These are phyloP conservation scores for Leptinotarsa defecta DNA, from an alignment of 1,140 invertebrate species.

Conservation along the genomic window DNA sequence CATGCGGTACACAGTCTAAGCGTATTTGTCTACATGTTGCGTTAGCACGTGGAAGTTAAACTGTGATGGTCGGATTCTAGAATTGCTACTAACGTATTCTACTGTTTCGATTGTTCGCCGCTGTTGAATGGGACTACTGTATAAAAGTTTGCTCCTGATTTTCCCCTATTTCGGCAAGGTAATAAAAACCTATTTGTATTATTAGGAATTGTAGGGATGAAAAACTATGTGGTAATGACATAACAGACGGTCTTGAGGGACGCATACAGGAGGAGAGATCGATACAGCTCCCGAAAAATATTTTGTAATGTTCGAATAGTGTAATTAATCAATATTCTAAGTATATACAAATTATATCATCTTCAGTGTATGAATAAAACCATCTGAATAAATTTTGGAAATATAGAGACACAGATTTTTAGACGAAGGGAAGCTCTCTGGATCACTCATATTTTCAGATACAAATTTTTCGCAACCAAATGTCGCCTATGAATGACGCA, in stretches of 20 bases:
- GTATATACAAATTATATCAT: no score
- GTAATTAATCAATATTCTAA: no score
- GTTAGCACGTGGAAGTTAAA: background rate
- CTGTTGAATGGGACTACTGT: conserved; percentile 9
- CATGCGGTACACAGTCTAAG: background rate
- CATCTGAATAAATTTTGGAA: no score
- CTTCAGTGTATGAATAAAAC: no score
- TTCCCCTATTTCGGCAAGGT: conserved; percentile 8
- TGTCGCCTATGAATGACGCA: no score
- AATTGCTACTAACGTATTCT: background rate
- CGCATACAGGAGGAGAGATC: background rate
- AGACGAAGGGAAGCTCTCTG: no score
- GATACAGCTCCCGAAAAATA: no score
- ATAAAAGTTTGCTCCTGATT: conserved; percentile 14
- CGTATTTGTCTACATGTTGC: background rate
- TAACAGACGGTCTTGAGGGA: background rate
- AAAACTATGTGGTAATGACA: conserved; percentile 3
- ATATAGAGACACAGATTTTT: no score
- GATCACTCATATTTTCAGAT: no score
- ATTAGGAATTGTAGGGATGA: conserved; percentile 16
- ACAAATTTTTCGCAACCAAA: no score
- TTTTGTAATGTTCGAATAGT: no score
- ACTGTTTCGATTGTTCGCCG: conserved; percentile 1
- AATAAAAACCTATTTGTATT: conserved; percentile 18
- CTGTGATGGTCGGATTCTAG: background rate